Conservation (phyloP, 2,113 vertebrate genomes). For the Nestor notabilis region DNA sequence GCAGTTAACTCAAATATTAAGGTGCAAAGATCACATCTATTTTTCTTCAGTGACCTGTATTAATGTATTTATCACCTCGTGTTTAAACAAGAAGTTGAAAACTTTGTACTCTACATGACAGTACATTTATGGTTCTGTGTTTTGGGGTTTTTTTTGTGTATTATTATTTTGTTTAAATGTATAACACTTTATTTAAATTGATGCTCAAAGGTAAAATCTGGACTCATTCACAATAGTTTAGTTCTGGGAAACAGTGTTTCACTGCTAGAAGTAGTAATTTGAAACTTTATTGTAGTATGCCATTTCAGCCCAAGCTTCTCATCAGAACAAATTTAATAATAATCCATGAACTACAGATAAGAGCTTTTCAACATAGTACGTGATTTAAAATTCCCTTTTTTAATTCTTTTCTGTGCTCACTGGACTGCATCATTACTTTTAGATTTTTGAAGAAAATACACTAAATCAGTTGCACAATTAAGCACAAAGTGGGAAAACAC, state of each 20-base stretch:
- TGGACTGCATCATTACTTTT: conserved; percentile 18
- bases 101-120: not conserved
- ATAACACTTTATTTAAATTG: not conserved
- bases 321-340: conserved; percentile 28
- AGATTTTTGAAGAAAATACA: not conserved
- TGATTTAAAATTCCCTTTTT: not conserved
- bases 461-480: not conserved
- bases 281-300: not conserved
- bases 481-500: not conserved
- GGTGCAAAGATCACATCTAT: not conserved
- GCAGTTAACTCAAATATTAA: not conserved
- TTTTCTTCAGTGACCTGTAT: not conserved
- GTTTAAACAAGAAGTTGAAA: not conserved
- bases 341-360: not conserved
- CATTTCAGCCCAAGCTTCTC: conserved; percentile 19
- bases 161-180: not conserved
- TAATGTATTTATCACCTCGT: not conserved
- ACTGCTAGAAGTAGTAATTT: not conserved
- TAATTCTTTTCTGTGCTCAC: not conserved
- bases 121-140: not conserved
- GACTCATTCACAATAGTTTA: not conserved
- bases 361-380: not conserved
- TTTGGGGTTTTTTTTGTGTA: not conserved
- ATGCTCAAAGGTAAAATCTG: not conserved
- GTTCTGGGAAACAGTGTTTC: not conserved